Base-by-base conservation (phyloP, 1,140 invertebrate genomes). In the Drosophila paulistorum region DNA sequence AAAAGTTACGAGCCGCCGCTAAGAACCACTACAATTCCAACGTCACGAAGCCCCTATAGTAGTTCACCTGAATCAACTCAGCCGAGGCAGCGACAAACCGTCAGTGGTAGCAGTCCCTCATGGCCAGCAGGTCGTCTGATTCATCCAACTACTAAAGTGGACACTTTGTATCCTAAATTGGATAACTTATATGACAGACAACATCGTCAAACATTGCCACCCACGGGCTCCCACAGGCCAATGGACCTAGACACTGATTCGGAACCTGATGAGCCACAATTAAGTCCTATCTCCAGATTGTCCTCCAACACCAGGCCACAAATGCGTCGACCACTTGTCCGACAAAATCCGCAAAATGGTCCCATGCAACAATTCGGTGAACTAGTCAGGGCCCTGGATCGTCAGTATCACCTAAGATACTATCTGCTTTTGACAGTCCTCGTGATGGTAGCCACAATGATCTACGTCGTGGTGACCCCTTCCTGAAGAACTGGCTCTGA, bases 391-490 rank as follows among this genome's bases (percentile, higher is more conserved):
- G 71, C 80, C 1, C 20, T 91, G 48, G 69, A 91, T 30, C 77
- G 66, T 9, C 75, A 76, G 69, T 91, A 90, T 64, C 74, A 91
- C 59, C 42, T 91, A 10, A 91, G 81, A 51, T 74, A 81, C 37
- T 81, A 85, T 20, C 71, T 91, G 6, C 55, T 68, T 17, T 39
- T 91, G 4, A 64, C 73, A 14, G 14, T 83, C 26, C n/a, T 58
- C 1, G 78, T 83, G 10, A 74, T 81, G 59, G 0, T 79, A 26
- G 73, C 65, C 1, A 78, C 86, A 1, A 62, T 89, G 10, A 57
- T 91, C 3, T 91, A 91, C 45, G 90, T 91, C 20, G 39, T 86
- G 0, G 1, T 89, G 14, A 84, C 83, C 1, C 77, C 83, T 7
- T 23, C 57, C 3, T 68, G 13, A 59, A 11, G 3, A 5, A 26